Base-by-base conservation (phyloP, 2,888 invertebrate genomes). In the Melinaea marsaeus region DNA sequence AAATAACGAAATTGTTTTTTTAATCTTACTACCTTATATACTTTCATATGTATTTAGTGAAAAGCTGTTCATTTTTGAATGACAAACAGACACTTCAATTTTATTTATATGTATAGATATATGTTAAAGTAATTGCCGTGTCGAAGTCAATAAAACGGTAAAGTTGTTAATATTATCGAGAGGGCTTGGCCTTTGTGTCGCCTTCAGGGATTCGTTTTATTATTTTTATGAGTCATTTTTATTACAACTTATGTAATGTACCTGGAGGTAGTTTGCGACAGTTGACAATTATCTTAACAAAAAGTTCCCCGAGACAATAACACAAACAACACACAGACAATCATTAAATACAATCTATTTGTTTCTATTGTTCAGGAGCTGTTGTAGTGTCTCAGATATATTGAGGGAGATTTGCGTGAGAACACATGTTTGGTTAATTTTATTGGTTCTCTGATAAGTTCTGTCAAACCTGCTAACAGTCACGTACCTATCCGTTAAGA, bases 331-430 rank as follows among this genome's bases (percentile, higher is more conserved):
- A 42, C 11, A 9, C 42, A 42, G 11, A 42, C 42, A 42, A 42
- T 42, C 42, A 51, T 51, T 32, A 51, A 51, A 11, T 32, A 32
- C 7, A 32, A 32, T 51, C 51, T 51, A 51, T 51, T 51, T 51
- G 51, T 51, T 51, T 22, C 32, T 51, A 51, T 51, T 51, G 51
- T 51, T 51, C 9, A 2, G 22, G n/a, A 32, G n/a, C 51, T 42
- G n/a, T 32, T 51, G 51, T 51, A 32, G 9, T 3, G 2, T 51
- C 4, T 32, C 7, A 51, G 2, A 51, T 1, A 32, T 9, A 51
- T 51, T 32, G 9, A 51, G 32, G 9, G 51, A 51, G 51, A 32
- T 51, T 51, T 51, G n/a, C 32, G 51, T 51, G 51, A 51, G n/a
- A 32, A 51, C 22, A 51, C 32, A 32, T 51, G 32, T 22, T 51